Conservation (phyloP, 2,113 vertebrate species). For the Notechis scutatus region DNA sequence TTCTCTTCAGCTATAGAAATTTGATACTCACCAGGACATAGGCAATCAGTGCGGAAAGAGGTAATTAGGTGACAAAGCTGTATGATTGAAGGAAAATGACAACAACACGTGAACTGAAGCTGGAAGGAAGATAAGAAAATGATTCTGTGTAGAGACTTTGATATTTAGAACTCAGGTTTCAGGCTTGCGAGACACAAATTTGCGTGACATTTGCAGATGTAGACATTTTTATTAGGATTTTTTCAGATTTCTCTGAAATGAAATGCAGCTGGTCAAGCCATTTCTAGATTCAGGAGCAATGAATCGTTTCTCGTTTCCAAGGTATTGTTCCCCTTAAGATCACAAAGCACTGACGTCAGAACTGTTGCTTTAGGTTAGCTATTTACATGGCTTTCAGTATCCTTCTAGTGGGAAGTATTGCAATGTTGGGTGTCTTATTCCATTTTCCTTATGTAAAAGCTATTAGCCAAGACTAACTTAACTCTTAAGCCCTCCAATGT, state of each 20-base stretch:
- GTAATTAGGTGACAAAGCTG: neutral
- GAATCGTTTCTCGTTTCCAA: neutral
- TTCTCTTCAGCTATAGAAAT: neutral
- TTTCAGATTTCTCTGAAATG: neutral
- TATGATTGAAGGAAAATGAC: neutral
- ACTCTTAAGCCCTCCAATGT: neutral
- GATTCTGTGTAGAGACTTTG: neutral
- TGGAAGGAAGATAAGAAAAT: neutral
- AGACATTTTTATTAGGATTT: neutral
- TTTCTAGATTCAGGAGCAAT: neutral
- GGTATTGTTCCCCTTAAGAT: neutral
- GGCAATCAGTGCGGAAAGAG: neutral
- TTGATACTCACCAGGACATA: neutral
- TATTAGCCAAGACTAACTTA: neutral
- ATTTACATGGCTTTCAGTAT: neutral
- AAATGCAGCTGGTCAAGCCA: neutral
- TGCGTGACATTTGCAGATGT: neutral
- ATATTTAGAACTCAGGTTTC: neutral
- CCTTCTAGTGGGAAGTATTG: neutral
- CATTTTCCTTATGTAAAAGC: neutral
- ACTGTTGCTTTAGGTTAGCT: neutral
- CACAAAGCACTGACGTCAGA: neutral
- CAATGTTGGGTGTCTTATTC: neutral
- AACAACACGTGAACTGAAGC: neutral
- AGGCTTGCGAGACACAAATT: neutral